These are phyloP conservation scores for Hippocampus barbouri DNA, from an alignment of 2,113 vertebrate species.

Conservation along the genomic window DNA sequence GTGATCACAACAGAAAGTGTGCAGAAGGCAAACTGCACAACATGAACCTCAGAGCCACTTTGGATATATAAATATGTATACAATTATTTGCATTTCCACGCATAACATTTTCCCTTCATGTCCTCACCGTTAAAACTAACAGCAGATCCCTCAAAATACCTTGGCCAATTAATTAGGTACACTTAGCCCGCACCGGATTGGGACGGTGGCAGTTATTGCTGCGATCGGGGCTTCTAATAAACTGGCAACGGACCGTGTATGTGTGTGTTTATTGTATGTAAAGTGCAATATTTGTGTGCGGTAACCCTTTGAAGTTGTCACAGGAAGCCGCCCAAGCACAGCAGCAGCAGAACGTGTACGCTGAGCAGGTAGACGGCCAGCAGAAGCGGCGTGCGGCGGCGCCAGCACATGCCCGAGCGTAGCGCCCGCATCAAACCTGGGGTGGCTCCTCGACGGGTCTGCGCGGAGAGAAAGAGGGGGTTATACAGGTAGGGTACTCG, in stretches of 20 bases:
- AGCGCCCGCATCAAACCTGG: constrained; percentile 74
- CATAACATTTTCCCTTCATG: constrained; percentile 21
- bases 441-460: constrained; percentile 71
- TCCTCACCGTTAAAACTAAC: constrained; percentile 18
- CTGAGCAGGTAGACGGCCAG: constrained; percentile 78
- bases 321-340: constrained; percentile 86
- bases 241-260: background rate
- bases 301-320: constrained; percentile 52
- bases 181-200: background rate
- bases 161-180: background rate
- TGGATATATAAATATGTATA: background rate
- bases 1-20: constrained; percentile 34
- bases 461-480: constrained; percentile 4
- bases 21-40: constrained; percentile 2
- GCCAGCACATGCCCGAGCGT: constrained; percentile 75
- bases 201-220: background rate
- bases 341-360: constrained; percentile 82
- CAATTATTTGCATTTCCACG: background rate
- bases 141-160: background rate
- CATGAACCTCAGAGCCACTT: constrained; percentile 38
- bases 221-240: background rate
- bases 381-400: constrained; percentile 81
- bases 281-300: constrained; percentile 53
- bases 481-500: background rate
- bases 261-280: constrained; percentile 11